A percentile compares a stretch with the other conserved stretches of the same genome.
Evolutionary conservation across 2,797 vertebrate genomes (phyloP).

Genomic region (Coranthus polyacanthus): DNA sequence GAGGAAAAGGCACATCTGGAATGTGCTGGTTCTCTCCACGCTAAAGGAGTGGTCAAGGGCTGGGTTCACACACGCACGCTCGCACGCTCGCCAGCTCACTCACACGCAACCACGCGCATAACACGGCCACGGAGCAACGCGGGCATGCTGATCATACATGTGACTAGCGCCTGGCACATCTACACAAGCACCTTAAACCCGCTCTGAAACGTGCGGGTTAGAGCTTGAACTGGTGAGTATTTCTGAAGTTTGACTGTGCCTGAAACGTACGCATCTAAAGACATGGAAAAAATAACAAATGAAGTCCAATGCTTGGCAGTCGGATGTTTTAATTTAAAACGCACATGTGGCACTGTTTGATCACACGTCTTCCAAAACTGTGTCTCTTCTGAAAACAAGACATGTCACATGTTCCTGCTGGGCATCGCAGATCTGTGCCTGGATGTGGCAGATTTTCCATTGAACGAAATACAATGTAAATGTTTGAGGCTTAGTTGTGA

Average conservation of each 20-base stretch:
- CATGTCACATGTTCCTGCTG: slow-evolving; percentile 16
- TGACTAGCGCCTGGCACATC: slow-evolving; percentile 14
- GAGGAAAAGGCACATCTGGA: slow-evolving; percentile 66
- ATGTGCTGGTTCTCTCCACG: slow-evolving; percentile 55
- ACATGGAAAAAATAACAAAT: background rate
- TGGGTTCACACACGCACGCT: slow-evolving; percentile 49
- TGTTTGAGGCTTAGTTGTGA: background rate
- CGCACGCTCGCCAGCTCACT: slow-evolving; percentile 1
- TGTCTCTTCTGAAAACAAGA: slow-evolving; percentile 1
- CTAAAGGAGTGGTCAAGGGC: slow-evolving; percentile 74
- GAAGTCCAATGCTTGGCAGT: slow-evolving; percentile 3
- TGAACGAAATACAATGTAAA: slow-evolving; percentile 9
- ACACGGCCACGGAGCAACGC: background rate
- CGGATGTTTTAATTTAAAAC: slow-evolving; percentile 34
- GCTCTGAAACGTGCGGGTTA: background rate
- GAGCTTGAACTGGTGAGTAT: slow-evolving; percentile 1
- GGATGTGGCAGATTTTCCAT: slow-evolving; percentile 52
- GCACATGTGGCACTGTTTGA: slow-evolving; percentile 11
- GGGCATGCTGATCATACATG: slow-evolving; percentile 8
- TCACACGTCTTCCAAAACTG: slow-evolving; percentile 6
- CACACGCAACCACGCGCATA: slow-evolving; percentile 19
- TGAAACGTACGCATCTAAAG: too few species aligned
- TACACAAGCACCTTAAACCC: background rate
- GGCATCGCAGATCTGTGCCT: slow-evolving; percentile 2
- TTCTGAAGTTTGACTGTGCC: slow-evolving; percentile 3